These are phyloP conservation scores for Cydia splendana DNA, from an alignment of 1,140 invertebrate genomes.

Conservation along the genomic window DNA sequence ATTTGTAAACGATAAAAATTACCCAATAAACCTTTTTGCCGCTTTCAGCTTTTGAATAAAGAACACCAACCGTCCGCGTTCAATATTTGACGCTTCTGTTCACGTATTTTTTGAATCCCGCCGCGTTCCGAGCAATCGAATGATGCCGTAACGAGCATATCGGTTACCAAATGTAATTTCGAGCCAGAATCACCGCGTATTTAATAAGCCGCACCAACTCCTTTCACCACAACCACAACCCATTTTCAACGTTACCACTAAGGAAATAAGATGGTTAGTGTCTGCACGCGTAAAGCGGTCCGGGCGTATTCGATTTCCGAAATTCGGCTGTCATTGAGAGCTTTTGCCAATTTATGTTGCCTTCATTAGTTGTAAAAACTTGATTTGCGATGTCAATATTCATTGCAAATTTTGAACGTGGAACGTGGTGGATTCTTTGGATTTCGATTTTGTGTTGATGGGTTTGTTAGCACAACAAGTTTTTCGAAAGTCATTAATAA, in stretches of 20 bases:
- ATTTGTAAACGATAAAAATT: not conserved
- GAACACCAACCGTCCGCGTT: not conserved
- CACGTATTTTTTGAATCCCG: slow-evolving; percentile 11
- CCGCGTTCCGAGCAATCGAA: slow-evolving; percentile 32
- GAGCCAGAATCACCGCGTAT: slow-evolving; percentile 48
- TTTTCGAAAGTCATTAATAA: too few species aligned
- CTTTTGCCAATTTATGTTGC: slow-evolving; percentile 33
- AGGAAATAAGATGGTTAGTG: slow-evolving; percentile 7
- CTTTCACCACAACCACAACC: not conserved
- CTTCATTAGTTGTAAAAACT: slow-evolving; percentile 47
- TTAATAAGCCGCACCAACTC: slow-evolving; percentile 41
- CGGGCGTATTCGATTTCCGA: slow-evolving; percentile 26
- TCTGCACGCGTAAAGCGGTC: not conserved
- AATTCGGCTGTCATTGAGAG: slow-evolving; percentile 7
- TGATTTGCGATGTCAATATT: slow-evolving; percentile 40
- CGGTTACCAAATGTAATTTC: slow-evolving; percentile 40
- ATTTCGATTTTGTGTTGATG: not conserved
- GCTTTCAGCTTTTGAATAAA: slow-evolving; percentile 31
- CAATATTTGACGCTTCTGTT: slow-evolving; percentile 2
- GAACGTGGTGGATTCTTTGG: not conserved
- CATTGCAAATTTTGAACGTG: slow-evolving; percentile 36
- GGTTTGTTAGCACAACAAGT: not conserved
- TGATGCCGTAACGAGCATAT: slow-evolving; percentile 40
- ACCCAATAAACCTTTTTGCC: slow-evolving; percentile 9
- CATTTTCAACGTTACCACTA: slow-evolving; percentile 37